Evolutionary conservation across 2,113 vertebrate species (phyloP).

Genomic region (Lipophrys pholis): DNA sequence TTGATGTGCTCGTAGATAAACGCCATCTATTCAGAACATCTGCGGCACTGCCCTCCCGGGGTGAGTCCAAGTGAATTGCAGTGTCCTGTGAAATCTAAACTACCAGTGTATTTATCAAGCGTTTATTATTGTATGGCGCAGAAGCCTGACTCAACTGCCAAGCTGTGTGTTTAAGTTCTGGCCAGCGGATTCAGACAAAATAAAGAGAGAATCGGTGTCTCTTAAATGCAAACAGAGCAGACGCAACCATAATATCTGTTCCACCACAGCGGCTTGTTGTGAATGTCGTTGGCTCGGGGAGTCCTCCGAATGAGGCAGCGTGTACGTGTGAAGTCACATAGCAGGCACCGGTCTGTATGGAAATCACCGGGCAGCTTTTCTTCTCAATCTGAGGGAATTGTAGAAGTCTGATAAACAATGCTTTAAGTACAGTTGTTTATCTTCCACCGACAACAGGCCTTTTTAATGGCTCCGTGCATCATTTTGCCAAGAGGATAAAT

Average conservation of each 20-base stretch:
- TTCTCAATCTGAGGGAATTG: neutral
- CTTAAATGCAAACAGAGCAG: conserved; percentile 26
- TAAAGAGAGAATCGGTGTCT: conserved; percentile 26
- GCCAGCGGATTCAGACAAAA: conserved; percentile 55
- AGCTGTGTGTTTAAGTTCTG: conserved; percentile 27
- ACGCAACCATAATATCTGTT: conserved; percentile 50
- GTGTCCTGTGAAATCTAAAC: neutral
- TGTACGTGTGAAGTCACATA: neutral
- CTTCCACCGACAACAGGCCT: conserved; percentile 9
- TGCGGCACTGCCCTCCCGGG: no score
- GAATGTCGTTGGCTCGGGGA: neutral
- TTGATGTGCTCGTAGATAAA: no score
- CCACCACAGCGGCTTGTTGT: conserved; percentile 3
- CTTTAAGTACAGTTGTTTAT: neutral
- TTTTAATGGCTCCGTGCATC: neutral
- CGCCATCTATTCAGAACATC: no score
- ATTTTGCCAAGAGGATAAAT: no score
- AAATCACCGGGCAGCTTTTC: neutral
- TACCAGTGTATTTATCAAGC: neutral
- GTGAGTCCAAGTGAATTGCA: no score
- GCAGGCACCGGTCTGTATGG: neutral
- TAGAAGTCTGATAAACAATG: neutral
- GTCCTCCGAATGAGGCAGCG: neutral
- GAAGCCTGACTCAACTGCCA: conserved; percentile 30
- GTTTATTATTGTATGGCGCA: neutral